Conservation (phyloP, 1,140 invertebrate genomes). For the Phenacoccus solenopsis region DNA sequence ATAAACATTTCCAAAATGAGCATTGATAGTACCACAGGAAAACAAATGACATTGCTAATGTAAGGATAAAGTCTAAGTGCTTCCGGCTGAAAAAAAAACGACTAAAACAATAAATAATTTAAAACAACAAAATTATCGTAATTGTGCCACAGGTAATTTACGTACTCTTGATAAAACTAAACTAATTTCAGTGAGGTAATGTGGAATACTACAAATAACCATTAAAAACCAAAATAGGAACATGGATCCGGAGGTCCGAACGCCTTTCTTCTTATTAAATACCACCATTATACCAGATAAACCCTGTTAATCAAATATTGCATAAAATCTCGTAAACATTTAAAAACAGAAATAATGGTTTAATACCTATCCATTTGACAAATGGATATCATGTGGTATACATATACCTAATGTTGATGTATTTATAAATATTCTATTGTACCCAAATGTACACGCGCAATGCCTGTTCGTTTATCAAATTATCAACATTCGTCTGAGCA, state of each 20-base stretch:
- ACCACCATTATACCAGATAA: slow-evolving; percentile 53
- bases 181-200: slow-evolving; percentile 52
- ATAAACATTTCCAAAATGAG: slow-evolving; percentile 71
- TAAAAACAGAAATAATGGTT: too few relatives aligned
- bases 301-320: slow-evolving; percentile 31
- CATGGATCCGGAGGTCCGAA: slow-evolving; percentile 73
- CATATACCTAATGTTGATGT: too few relatives aligned
- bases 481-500: too few relatives aligned
- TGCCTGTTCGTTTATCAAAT: too few relatives aligned
- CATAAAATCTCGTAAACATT: too few relatives aligned
- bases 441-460: not conserved
- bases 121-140: not conserved
- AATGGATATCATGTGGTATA: too few relatives aligned
- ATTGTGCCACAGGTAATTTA: too few relatives aligned
- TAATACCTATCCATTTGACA: too few relatives aligned
- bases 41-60: slow-evolving; percentile 69
- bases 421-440: too few relatives aligned
- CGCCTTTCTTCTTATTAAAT: slow-evolving; percentile 67
- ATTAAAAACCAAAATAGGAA: slow-evolving; percentile 79
- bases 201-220: slow-evolving; percentile 51
- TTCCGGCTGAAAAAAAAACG: slow-evolving; percentile 26
- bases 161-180: not conserved
- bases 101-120: not conserved
- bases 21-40: slow-evolving; percentile 52
- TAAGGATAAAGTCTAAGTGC: slow-evolving; percentile 41